A percentile compares a stretch with the other conserved stretches of the same genome.
These are phyloP conservation scores for Ammodytes marinus DNA, from an alignment of 2,113 vertebrate genomes.

Conservation along the genomic window DNA sequence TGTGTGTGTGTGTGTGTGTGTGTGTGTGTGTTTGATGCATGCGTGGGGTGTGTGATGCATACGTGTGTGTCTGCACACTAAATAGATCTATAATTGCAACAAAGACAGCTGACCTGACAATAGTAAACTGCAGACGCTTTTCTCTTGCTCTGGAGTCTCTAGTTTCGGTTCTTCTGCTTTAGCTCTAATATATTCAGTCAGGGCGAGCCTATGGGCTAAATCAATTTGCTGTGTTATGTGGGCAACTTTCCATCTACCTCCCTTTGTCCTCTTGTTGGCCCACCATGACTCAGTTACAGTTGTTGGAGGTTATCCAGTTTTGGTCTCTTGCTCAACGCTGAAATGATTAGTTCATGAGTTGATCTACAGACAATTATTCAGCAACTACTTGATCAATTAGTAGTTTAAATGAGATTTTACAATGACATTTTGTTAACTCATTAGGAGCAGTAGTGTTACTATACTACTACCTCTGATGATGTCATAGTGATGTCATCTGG, in stretches of 20 bases:
- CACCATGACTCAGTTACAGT: constrained; percentile 13
- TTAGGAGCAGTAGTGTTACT: not conserved
- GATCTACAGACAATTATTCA: not conserved
- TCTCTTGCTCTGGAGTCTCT: constrained; percentile 28
- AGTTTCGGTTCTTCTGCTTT: constrained; percentile 41
- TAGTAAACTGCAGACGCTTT: constrained; percentile 46
- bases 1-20: constrained; percentile 42
- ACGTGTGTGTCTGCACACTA: constrained; percentile 42
- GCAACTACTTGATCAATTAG: not conserved
- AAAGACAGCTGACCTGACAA: constrained; percentile 70
- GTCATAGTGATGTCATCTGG: not conserved
- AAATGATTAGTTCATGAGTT: not conserved
- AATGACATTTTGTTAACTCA: not conserved
- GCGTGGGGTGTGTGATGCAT: not conserved
- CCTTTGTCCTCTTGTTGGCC: not conserved
- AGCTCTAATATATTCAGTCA: constrained; percentile 40
- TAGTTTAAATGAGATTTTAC: not conserved
- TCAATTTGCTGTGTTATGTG: constrained; percentile 55
- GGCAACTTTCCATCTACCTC: constrained; percentile 43
- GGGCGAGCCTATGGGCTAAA: constrained; percentile 25
- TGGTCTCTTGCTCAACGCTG: not conserved
- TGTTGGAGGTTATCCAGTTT: not conserved
- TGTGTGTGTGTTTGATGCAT: constrained; percentile 6
- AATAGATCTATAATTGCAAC: constrained; percentile 59
- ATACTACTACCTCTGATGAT: not conserved